Evolutionary conservation across 2,113 vertebrate species (phyloP), one percentile per base, ranked within the genome.

Genomic region (Notarius lentiginosus): DNA sequence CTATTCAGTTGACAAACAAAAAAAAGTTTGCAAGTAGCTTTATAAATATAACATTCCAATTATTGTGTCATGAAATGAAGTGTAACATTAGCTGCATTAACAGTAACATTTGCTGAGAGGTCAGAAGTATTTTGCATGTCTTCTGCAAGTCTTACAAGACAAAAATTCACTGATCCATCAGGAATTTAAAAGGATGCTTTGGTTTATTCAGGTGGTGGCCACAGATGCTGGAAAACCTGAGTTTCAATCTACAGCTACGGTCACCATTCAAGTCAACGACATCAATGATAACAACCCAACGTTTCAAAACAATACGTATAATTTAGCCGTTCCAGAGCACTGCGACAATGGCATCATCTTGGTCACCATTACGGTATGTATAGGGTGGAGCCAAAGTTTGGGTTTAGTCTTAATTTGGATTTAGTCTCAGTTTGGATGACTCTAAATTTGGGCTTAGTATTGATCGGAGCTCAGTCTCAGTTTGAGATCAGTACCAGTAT

Each of bases 231-330:
- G 87, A 5, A 68, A 53, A 0, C 0, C 0, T 0, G 53, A 12
- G 0, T 90, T 91, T 84, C 84, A 30, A 2, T 95, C 97, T 3
- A 91, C 70, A 0, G 97, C 97, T 41, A 94, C 66, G 0, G 96
- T 99, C 84, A 97, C 95, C 73, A 96, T 99, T 53, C 7, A 88
- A 11, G 92, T 99, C 84, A 92, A 88, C 9, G 97, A 99, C 79
- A 88, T 77, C 47, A 99, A 99, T 0, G 98, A 99, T 93, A 96
- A 99, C 89, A 94, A 72, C 56, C 98, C 98, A 0, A 77, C 3
- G 0, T 99, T 99, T 84, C 2, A 68, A 17, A 0, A 95, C 0
- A 91, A 90, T 30, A 84, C 73, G 2, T 99, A 98, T 76, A 20
- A 65, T 11, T 79, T 97, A 18, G 15, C 0, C 0, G 93, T 99